These are phyloP conservation scores for Cordilura impudica DNA, from an alignment of 2,888 invertebrate species.

Conservation along the genomic window DNA sequence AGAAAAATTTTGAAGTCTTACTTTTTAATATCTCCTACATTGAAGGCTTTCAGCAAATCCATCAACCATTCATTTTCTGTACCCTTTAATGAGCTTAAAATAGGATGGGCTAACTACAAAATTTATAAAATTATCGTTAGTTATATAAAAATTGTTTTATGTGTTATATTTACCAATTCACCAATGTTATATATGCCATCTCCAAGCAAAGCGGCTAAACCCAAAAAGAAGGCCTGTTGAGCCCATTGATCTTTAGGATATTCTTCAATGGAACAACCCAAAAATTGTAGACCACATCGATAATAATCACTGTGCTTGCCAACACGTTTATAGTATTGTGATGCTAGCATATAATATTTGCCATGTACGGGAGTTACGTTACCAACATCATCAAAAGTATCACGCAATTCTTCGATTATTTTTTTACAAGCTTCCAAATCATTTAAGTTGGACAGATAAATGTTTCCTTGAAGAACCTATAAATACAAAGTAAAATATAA, in stretches of 20 bases:
- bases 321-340: slow-evolving; percentile 89
- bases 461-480: slow-evolving; percentile 89
- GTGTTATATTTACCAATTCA: slow-evolving; percentile 84
- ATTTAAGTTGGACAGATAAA: slow-evolving; percentile 87
- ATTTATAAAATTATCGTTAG: neutral
- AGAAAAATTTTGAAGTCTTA: slow-evolving; percentile 70
- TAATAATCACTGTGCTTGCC: slow-evolving; percentile 97
- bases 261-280: slow-evolving; percentile 86
- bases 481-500: slow-evolving; percentile 47
- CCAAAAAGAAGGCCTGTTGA: slow-evolving; percentile 92
- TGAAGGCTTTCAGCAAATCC: slow-evolving; percentile 91
- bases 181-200: slow-evolving; percentile 98
- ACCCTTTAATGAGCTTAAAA: slow-evolving; percentile 89
- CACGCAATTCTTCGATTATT: slow-evolving; percentile 92
- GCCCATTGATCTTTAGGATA: slow-evolving; percentile 83
- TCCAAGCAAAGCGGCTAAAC: slow-evolving; percentile 95
- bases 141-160: neutral
- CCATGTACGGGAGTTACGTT: slow-evolving; percentile 96
- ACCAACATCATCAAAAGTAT: slow-evolving; percentile 91
- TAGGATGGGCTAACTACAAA: slow-evolving; percentile 93
- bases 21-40: slow-evolving; percentile 88
- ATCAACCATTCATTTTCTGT: slow-evolving; percentile 92
- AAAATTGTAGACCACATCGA: slow-evolving; percentile 91
- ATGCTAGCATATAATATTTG: slow-evolving; percentile 94
- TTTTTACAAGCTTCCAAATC: slow-evolving; percentile 89